Conservation (phyloP, 2,888 invertebrate genomes). For the Acleris cristana region DNA sequence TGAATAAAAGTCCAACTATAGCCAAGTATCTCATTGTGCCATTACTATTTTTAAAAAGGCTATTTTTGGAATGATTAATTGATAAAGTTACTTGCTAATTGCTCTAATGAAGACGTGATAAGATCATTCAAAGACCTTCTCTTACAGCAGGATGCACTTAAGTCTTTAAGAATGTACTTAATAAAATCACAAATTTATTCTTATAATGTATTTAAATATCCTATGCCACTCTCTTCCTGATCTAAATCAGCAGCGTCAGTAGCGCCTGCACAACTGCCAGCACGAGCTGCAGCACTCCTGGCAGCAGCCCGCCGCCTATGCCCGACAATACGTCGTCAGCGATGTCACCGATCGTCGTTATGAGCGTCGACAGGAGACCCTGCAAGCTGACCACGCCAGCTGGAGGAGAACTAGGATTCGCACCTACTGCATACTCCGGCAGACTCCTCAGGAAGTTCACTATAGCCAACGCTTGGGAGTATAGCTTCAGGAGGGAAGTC, state of each 20-base stretch:
- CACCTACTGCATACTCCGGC: constrained; percentile 72
- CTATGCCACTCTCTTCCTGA: background rate
- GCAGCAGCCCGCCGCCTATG: constrained; percentile 70
- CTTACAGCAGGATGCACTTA: too few relatives aligned
- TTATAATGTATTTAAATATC: constrained; percentile 19
- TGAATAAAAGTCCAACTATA: too few relatives aligned
- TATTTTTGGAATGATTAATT: too few relatives aligned
- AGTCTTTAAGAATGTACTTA: background rate
- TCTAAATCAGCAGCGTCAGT: constrained; percentile 59
- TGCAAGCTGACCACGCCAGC: constrained; percentile 59
- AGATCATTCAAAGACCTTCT: too few relatives aligned
- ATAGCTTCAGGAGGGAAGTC: constrained; percentile 70
- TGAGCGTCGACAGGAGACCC: constrained; percentile 61
- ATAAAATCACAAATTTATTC: background rate
- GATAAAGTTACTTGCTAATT: too few relatives aligned
- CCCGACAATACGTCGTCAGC: constrained; percentile 65
- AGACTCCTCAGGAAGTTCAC: constrained; percentile 69
- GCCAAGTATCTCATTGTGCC: too few relatives aligned
- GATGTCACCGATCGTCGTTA: constrained; percentile 60
- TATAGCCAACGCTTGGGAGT: constrained; percentile 75
- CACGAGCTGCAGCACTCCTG: constrained; percentile 69
- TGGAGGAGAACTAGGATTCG: constrained; percentile 65
- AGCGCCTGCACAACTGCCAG: constrained; percentile 65
- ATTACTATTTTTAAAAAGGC: too few relatives aligned
- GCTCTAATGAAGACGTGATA: too few relatives aligned